Evolutionary conservation across 2,888 invertebrate species (phyloP).

Genomic region (Parascotia fuliginaria): DNA sequence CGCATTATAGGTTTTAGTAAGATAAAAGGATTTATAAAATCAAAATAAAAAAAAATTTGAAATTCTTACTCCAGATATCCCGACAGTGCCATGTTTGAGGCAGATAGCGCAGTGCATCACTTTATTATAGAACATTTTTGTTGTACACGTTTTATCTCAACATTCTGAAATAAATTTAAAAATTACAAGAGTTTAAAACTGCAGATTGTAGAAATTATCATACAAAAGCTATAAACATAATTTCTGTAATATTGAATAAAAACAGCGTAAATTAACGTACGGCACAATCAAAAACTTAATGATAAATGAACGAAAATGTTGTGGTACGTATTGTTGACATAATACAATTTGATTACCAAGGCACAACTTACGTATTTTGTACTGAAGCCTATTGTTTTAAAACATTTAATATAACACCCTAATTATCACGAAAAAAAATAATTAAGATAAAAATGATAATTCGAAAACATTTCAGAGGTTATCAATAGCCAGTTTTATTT

Average conservation of each 20-base stretch:
- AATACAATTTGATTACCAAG: conserved; percentile 1
- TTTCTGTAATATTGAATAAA: neutral
- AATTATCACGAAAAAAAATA: conserved; percentile 26
- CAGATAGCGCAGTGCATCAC: conserved; percentile 73
- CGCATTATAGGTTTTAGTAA: too few relatives aligned
- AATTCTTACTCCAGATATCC: conserved; percentile 66
- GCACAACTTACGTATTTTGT: conserved; percentile 31
- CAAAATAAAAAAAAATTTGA: conserved; percentile 1
- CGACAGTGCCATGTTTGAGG: conserved; percentile 63
- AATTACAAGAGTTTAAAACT: conserved; percentile 8
- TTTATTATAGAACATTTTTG: conserved; percentile 74
- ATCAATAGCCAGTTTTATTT: conserved; percentile 32
- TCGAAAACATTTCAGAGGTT: conserved; percentile 65
- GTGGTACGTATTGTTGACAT: conserved; percentile 2
- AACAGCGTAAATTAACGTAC: conserved; percentile 2
- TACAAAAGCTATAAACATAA: neutral
- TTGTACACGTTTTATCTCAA: conserved; percentile 50
- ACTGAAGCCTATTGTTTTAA: conserved; percentile 15
- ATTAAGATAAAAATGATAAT: conserved; percentile 35
- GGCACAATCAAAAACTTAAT: conserved; percentile 4
- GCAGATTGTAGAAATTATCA: neutral
- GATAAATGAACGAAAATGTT: conserved; percentile 14
- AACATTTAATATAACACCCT: conserved; percentile 28
- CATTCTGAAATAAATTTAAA: conserved; percentile 65
- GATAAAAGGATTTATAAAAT: conserved; percentile 19